These are phyloP conservation scores for Platysteira castanea DNA, from an alignment of 2,113 vertebrate genomes.

Conservation along the genomic window DNA sequence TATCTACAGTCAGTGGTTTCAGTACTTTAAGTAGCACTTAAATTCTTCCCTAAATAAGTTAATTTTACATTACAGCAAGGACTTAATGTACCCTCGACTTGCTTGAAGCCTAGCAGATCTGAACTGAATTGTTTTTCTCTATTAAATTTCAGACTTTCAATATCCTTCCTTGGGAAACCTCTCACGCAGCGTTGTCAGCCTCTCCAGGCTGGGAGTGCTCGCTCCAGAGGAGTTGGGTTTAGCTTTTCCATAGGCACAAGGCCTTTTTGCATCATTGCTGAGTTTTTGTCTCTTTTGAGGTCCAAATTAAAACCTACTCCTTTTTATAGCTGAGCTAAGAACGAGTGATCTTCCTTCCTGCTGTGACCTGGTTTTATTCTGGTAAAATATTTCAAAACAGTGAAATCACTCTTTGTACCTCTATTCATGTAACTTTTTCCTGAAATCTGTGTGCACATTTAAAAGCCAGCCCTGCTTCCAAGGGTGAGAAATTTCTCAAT, in stretches of 20 bases:
- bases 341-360: neutral
- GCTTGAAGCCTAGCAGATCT: constrained; percentile 38
- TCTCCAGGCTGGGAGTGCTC: neutral
- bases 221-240: neutral
- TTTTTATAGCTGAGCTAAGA: neutral
- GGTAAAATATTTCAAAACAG: neutral
- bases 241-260: neutral
- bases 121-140: constrained; percentile 21
- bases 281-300: neutral
- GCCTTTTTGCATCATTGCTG: neutral
- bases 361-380: neutral
- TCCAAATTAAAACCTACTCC: neutral
- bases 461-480: neutral
- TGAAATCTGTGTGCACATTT: neutral
- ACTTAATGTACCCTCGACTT: constrained; percentile 44
- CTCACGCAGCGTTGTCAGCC: neutral
- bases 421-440: neutral
- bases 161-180: neutral
- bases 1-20: neutral
- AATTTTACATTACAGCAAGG: constrained; percentile 47
- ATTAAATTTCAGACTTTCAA: constrained; percentile 43
- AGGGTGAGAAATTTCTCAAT: neutral
- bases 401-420: neutral
- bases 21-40: constrained; percentile 33
- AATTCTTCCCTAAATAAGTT: constrained; percentile 56